phyloP scores from a whole-genome alignment of 2,797 vertebrate species.

The Aldrovandia affinis region DNA sequence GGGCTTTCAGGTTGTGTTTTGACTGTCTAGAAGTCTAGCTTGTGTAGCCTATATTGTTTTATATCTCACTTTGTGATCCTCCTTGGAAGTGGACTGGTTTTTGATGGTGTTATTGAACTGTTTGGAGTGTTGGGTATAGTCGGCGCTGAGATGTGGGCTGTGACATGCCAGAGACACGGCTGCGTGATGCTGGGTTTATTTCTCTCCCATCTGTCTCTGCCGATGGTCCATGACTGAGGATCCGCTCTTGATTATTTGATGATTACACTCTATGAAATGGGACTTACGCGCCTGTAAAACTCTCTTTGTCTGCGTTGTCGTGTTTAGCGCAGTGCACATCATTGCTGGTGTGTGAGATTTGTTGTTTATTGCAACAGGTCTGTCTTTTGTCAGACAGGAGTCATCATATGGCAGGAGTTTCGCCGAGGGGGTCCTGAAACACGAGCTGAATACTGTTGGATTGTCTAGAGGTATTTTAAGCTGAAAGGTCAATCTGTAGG shows the following conservation, averaged over 20 bases:
- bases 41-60: neutral
- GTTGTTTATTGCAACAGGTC: constrained; percentile 42
- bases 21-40: neutral
- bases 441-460: neutral
- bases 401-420: constrained; percentile 39
- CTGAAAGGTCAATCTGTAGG: constrained; percentile 4
- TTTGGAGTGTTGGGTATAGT: neutral
- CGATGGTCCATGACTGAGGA: neutral
- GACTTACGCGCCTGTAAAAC: constrained; percentile 24
- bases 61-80: neutral
- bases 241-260: constrained; percentile 37
- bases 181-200: neutral
- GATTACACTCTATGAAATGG: constrained; percentile 38
- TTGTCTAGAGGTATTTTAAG: constrained; percentile 35
- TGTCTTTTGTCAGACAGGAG: constrained; percentile 44
- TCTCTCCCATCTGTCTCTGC: constrained; percentile 16
- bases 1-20: neutral
- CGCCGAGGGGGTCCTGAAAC: constrained; percentile 19
- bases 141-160: neutral
- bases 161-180: neutral
- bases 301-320: constrained; percentile 7
- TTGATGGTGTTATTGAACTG: neutral
- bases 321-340: constrained; percentile 18
- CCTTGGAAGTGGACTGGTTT: neutral
- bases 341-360: constrained; percentile 28